Evolutionary conservation across 35 echinoderm and acorn worm species (phyloP), one percentile per base, ranked within the genome.

Genomic region (Eucidaris tribuloides): DNA sequence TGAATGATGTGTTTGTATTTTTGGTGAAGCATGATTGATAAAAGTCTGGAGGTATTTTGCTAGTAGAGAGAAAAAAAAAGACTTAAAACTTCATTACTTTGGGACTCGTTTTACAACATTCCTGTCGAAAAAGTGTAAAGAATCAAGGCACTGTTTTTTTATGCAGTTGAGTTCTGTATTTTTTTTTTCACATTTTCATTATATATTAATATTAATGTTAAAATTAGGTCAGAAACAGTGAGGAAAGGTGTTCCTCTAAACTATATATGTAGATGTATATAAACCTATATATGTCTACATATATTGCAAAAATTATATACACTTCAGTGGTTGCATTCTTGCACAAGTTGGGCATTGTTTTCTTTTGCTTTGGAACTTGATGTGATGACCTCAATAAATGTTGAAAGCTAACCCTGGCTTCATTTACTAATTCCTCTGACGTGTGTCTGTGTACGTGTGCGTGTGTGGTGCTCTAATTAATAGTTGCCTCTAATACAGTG

Each of bases 1-100:
- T 74, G 68, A 74, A 74, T 74, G 68, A 74, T 42, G 68, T 74
- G 68, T 74, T 74, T 74, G 68, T 74, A 74, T 74, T 74, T 64
- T 74, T 74, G 37, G 68, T 74, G 41, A 19, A 74, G 68, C 68
- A 74, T 74, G 68, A 44, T 41, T 74, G 68, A 74, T 35, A n/a
- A n/a, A n/a, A n/a, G n/a, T n/a, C n/a, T 74, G 68, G 35, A 19
- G 24, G 35, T 41, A 35, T 74, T 74, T 64, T 64, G 38, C 24
- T 44, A n/a, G 24, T 18, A 35, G 35, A 52, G 68, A 74, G 40
- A 44, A 72, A 44, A 68, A 74, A 22, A 74, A 36, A 74, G 37
- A 74, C 29, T 74, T 74, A 22, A 74, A 40, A 74, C 38, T 74
- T 68, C 64, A 68, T 68, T 74, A 74, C 44, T 74, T 74, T 74